Evolutionary conservation across 2,113 vertebrate species (phyloP), one percentile per base, ranked within the genome.

Genomic region (Tupaia tana): DNA sequence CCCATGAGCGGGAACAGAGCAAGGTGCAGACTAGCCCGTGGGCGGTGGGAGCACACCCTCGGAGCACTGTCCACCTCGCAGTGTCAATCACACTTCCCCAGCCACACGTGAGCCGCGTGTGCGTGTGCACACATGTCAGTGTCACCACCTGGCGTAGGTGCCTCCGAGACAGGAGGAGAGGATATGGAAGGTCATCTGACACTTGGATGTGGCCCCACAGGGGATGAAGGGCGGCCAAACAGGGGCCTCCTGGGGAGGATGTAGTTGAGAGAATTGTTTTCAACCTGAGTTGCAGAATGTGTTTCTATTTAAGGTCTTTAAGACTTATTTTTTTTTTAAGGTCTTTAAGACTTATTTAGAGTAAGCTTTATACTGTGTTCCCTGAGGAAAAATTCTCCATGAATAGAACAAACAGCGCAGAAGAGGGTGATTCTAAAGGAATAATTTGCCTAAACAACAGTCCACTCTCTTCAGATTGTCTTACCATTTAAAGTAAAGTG

Each of bases 401-500:
- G n/a, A 84, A 78, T 87, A 86, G 56, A 88, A 86, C 3, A 90
- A 31, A 92, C 31, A 54, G 87, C 70, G 7, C 25, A 94, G 59
- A 96, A 93, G 97, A 52, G 25, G 24, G 10, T 77, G 70, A 34
- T 78, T 97, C 94, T 80, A 67, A 94, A 96, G 94, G 52, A 89
- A 29, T n/a, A 94, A 94, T 93, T 27, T 89, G 52, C 95, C 92
- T 86, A 52, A 91, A 89, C 86, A 64, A 82, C 8, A 74, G 27
- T 7, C 85, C 84, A 52, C 3, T 86, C 64, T 91, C 97, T 91
- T 93, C 78, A 92, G 2, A 96, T 74, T 63, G 34, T 82, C 90
- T 95, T 96, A 92, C 91, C 1, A 95, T 97, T 95, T 54, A 90
- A 86, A 95, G 81, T 75, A 69, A 75, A 97, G 77, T 83, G 18